Conservation (phyloP, 2,888 invertebrate species). For the Leptinotarsa haldemani region DNA sequence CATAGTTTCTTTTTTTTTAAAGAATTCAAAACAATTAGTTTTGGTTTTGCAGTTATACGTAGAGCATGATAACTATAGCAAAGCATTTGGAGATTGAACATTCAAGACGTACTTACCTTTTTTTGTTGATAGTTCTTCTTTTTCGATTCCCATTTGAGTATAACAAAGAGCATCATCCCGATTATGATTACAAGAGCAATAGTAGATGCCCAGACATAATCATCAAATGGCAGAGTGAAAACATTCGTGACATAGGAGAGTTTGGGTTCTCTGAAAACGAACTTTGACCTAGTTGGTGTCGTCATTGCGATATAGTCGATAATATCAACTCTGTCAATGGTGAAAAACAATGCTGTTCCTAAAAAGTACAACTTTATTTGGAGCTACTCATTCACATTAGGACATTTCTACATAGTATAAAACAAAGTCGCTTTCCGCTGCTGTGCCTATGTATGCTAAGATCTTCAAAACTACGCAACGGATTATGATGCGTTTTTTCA, state of each 20-base stretch:
- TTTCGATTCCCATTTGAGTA: slow-evolving; percentile 65
- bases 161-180: slow-evolving; percentile 62
- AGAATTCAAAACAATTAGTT: no score
- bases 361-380: slow-evolving; percentile 40
- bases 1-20: no score
- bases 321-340: slow-evolving; percentile 71
- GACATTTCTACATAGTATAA: no score
- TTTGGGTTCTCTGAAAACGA: slow-evolving; percentile 79
- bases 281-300: slow-evolving; percentile 75
- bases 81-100: not conserved
- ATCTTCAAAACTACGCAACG: no score
- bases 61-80: no score
- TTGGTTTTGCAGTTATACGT: no score
- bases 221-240: slow-evolving; percentile 76
- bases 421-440: no score
- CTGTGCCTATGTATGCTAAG: no score
- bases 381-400: no score
- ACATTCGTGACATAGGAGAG: slow-evolving; percentile 78
- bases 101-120: not conserved
- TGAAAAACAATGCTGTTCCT: slow-evolving; percentile 76
- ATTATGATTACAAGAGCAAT: slow-evolving; percentile 67
- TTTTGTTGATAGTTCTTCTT: slow-evolving; percentile 6
- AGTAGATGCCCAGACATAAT: slow-evolving; percentile 74
- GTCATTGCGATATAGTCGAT: slow-evolving; percentile 78
- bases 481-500: no score